Evolutionary conservation across 1,140 invertebrate genomes (phyloP), one percentile per base, ranked within the genome.

Genomic region (Brachystomella parvula): DNA sequence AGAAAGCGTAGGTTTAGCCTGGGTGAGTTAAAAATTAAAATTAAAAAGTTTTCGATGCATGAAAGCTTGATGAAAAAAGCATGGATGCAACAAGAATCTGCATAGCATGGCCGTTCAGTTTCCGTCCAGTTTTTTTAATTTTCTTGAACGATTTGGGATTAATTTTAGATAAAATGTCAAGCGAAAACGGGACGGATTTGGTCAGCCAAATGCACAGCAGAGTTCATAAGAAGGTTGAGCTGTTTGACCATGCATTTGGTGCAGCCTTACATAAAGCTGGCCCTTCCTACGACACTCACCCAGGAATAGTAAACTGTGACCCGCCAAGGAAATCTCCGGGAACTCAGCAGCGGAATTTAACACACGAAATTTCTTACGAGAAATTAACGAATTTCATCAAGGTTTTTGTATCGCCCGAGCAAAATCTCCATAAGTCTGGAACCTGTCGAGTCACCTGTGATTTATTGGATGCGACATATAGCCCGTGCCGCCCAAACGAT

Each of bases 371-470:
- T 2, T 30, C 58, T 6, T 66, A 61, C 30, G 19, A 39, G 15
- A 66, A 66, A 62, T 26, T 66, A 19, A 66, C 65, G 1, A 66
- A 66, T 30, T 66, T 66, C 29, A 62, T 66, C 39, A 66, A 66
- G 33, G 65, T 66, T 3, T 66, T 66, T 56, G 60, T 66, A 1
- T 58, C 65, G 15, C 58, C 35, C 2, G 59, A 66, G 29, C 58
- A 61, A 32, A 9, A 35, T 29, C 33, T 66, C 3, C 65, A 66
- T 30, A 66, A 62, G 30, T 64, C 59, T 61, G 65, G 65, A 31
- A 66, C 63, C n/a, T 66, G 65, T 31, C 63, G 39, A 28, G 33
- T 49, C n/a, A 61, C 65, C n/a, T 66, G 65, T 44, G 65, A 66
- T 56, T 15, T 66, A 12, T 21, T 66, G 3, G 65, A 66, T 39